Base-by-base conservation (phyloP, 2,888 invertebrate species). In the Cryptocheilus praepositus region DNA sequence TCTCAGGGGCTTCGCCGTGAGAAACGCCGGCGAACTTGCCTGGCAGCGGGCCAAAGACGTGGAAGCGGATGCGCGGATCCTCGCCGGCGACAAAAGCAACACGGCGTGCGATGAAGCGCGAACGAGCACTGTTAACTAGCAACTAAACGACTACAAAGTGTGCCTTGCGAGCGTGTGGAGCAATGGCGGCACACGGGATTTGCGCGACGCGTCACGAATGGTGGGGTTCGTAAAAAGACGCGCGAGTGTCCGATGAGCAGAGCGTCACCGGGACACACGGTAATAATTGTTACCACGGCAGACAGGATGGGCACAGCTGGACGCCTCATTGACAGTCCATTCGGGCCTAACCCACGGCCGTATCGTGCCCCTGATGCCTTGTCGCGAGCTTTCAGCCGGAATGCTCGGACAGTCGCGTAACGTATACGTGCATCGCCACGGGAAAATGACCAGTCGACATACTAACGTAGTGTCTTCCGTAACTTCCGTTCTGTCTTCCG, bases 291-390 rank as follows among this genome's bases (percentile, higher is more conserved):
- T 78, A 70, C 75, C 67, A 71, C 71, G 53, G 65, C 68, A 74
- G 44, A 81, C 83, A 83, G 84, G 83, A 84, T 83, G 83, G 83
- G 83, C 83, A 79, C 85, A 83, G 83, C 82, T 81, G 82, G 81
- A 78, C 71, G 68, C 62, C 71, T 83, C 81, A 79, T 83, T 83
- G 81, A 75, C 75, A 69, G 67, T 55, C 71, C 59, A 62, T 71
- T 74, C 74, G 74, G 61, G 73, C 70, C 70, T 64, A 67, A 70
- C 73, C 70, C 69, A 65, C 65, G 62, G 62, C 67, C 67, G 67
- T 60, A 64, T 36, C 49, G 49, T 49, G 36, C 36, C 36, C 36
- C 36, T 25, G 25, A 25, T 25, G 3, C n/a, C n/a, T n/a, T n/a
- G n/a, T n/a, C n/a, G n/a, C n/a, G n/a, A n/a, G n/a, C n/a, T n/a